Evolutionary conservation across 2,888 invertebrate genomes (phyloP).

Genomic region (Pachydiplax longipennis): DNA sequence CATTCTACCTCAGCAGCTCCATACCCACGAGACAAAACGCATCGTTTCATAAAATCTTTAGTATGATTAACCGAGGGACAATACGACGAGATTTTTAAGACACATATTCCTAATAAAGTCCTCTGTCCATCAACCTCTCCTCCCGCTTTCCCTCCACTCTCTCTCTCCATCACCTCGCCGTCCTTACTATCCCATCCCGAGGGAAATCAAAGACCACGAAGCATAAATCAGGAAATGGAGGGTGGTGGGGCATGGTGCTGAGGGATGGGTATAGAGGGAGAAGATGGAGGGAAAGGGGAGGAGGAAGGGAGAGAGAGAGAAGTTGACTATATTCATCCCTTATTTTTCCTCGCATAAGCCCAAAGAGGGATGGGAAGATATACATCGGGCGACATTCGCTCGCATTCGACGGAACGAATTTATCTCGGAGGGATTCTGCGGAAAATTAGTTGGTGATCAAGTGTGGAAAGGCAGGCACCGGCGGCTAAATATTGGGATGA

Average conservation of each 20-base stretch:
- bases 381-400: not conserved
- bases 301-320: not conserved
- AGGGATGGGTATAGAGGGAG: not conserved
- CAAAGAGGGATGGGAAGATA: not conserved
- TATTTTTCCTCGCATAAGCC: not conserved
- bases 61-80: not conserved
- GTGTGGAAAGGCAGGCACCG: no score
- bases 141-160: not conserved
- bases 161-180: not conserved
- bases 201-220: conserved; percentile 2
- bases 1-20: no score
- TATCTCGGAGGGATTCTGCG: not conserved
- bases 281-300: no score
- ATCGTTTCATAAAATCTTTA: not conserved
- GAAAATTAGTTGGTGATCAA: no score
- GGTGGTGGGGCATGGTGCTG: not conserved
- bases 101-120: not conserved
- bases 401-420: not conserved
- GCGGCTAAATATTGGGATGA: no score
- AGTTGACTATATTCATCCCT: no score
- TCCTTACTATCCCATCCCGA: not conserved
- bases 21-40: no score
- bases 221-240: conserved; percentile 6
- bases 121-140: not conserved
- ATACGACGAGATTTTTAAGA: not conserved